Evolutionary conservation across 1,140 invertebrate genomes (phyloP), one percentile per base, ranked within the genome.

Genomic region (Philotrypesis tridentata): DNA sequence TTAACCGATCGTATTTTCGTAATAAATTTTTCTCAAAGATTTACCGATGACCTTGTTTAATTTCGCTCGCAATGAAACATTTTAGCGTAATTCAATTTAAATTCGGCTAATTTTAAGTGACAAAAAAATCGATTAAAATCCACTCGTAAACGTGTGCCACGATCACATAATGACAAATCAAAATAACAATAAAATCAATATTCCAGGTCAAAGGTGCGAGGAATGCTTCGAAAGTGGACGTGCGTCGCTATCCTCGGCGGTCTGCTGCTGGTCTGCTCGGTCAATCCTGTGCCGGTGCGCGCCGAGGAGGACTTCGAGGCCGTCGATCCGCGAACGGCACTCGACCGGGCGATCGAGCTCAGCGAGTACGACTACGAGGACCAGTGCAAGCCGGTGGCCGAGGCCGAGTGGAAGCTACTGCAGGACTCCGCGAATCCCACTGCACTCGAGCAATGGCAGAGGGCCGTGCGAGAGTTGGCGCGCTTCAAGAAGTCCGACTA

Each of bases 311-410:
- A 63, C 29, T 60, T 63, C 25, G 48, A 48, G 25, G 74, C 27
- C 1, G 73, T 43, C 17, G 65, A 48, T 8, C 14, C 37, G 1
- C 75, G 78, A n/a, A 33, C 27, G 9, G 55, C 4, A 37, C 68
- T 79, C 77, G 81, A 72, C 40, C 55, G 33, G 6, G 76, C 40
- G 23, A 84, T 91, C 70, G 84, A 89, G 23, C 65, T 90, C 11
- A 87, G 85, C 21, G 88, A 89, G 61, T 83, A 88, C 29, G 88
- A 85, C 1, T 91, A 91, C 70, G 90, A 90, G 76, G 91, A 92
- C 83, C 37, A 33, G 25, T 92, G 91, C 71, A 61, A 81, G 2
- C 80, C 80, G 12, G 76, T 84, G 9, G 85, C 88, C 17, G 83
- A 89, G 67, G 85, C 87, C 8, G 84, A 90, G 73, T 92, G 91